Conservation (phyloP, 2,113 vertebrate species). For the Budorcas taxicolor region DNA sequence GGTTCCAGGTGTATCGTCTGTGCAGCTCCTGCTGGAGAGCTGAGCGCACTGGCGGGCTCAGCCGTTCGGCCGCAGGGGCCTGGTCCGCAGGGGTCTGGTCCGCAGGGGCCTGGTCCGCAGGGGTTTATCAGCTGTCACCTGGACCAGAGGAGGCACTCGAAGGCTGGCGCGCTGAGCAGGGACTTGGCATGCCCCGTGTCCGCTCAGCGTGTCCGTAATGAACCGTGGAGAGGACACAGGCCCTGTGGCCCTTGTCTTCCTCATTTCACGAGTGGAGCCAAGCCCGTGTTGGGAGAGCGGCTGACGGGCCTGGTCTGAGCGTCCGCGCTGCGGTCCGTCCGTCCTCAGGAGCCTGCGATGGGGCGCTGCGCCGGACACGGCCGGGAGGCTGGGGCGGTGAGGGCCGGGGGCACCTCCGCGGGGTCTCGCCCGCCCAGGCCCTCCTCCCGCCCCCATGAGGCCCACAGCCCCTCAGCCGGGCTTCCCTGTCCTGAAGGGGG, state of each 20-base stretch:
- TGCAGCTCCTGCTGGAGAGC: not conserved
- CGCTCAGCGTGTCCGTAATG: not conserved
- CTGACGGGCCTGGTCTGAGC: not conserved
- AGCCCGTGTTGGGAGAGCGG: not conserved
- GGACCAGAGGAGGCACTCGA: not conserved
- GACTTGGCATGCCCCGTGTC: not conserved
- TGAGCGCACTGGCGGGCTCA: not conserved
- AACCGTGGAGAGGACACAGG: not conserved
- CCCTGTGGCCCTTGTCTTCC: not conserved
- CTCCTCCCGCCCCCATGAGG: not conserved
- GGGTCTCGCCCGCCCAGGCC: not conserved
- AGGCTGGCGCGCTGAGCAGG: not conserved
- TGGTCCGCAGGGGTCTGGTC: not conserved
- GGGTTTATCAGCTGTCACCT: not conserved
- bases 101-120: not conserved
- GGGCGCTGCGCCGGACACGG: not conserved
- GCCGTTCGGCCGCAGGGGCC: not conserved
- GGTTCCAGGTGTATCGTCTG: not conserved
- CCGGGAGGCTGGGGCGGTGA: rapidly evolving
- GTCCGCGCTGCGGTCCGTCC: rapidly evolving
- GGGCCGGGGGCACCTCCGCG: not conserved
- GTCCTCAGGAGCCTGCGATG: not conserved
- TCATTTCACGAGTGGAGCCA: not conserved
- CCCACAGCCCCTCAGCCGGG: not conserved
- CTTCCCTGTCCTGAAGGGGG: not conserved